phyloP scores from a whole-genome alignment of 2,113 vertebrate genomes.

The Elaphurus davidianus region DNA sequence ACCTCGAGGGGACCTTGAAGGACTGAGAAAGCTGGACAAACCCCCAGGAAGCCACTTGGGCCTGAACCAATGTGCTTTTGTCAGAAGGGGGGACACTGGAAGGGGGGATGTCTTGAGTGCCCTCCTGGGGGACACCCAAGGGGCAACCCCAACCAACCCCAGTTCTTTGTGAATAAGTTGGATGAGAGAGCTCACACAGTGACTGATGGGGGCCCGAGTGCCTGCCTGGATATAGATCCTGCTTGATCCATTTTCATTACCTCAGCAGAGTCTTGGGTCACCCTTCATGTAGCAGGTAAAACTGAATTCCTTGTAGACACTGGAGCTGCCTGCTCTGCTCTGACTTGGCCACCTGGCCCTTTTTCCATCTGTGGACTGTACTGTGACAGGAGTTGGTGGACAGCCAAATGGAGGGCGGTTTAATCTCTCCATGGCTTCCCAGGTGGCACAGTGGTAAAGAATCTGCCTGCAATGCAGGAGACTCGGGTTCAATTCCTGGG shows the following conservation, averaged over 20 bases:
- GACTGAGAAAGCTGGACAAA: neutral
- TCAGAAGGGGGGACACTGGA: neutral
- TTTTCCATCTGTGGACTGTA: neutral
- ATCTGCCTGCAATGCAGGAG: neutral
- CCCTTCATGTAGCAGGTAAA: neutral
- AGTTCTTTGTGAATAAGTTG: neutral
- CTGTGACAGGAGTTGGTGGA: neutral
- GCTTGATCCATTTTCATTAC: neutral
- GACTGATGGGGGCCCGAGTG: neutral
- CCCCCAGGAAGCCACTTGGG: neutral
- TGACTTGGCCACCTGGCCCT: neutral
- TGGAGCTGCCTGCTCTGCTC: neutral
- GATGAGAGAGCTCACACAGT: neutral
- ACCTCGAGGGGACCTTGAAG: neutral
- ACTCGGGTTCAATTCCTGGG: neutral
- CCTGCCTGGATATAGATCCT: neutral
- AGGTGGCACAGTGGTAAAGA: neutral
- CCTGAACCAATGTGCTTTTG: neutral
- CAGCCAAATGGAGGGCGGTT: neutral
- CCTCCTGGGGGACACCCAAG: neutral
- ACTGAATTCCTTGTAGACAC: neutral
- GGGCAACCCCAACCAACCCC: neutral
- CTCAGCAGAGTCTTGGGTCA: neutral
- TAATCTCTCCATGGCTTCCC: neutral
- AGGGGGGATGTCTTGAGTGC: neutral